These are phyloP conservation scores for Oncorhynchus nerka DNA, from an alignment of 2,113 vertebrate species.

Conservation along the genomic window DNA sequence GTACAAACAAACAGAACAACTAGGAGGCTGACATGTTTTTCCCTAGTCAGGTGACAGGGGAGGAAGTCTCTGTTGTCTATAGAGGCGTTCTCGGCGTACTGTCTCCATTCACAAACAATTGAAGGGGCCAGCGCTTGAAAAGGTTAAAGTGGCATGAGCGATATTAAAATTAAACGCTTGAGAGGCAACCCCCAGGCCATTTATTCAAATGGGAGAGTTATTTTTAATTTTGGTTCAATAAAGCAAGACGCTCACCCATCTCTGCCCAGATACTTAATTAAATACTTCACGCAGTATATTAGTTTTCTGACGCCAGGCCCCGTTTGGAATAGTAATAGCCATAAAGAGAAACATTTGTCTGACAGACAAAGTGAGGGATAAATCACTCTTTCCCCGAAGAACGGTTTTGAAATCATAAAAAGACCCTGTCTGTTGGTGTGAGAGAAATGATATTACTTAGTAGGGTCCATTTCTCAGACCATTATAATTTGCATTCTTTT, in stretches of 20 bases:
- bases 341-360: constrained; percentile 70
- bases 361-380: constrained; percentile 66
- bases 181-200: constrained; percentile 64
- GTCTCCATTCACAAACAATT: constrained; percentile 37
- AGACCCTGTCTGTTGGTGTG: constrained; percentile 40
- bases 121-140: constrained; percentile 49
- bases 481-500: no score
- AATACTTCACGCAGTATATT: constrained; percentile 64
- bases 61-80: constrained; percentile 13
- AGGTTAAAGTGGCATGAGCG: constrained; percentile 71
- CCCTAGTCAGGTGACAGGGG: constrained; percentile 12
- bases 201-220: constrained; percentile 69
- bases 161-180: constrained; percentile 70
- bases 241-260: constrained; percentile 66
- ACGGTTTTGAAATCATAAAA: constrained; percentile 59
- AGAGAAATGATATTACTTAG: constrained; percentile 44
- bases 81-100: neutral
- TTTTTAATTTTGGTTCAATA: constrained; percentile 73
- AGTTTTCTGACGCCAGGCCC: constrained; percentile 51
- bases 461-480: neutral
- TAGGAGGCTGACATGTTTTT: neutral
- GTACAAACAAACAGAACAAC: neutral
- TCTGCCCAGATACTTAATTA: constrained; percentile 74
- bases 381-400: constrained; percentile 52
- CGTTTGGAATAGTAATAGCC: constrained; percentile 63